Conservation (phyloP, 2,113 vertebrate genomes). For the Lepidothrix coronata region DNA sequence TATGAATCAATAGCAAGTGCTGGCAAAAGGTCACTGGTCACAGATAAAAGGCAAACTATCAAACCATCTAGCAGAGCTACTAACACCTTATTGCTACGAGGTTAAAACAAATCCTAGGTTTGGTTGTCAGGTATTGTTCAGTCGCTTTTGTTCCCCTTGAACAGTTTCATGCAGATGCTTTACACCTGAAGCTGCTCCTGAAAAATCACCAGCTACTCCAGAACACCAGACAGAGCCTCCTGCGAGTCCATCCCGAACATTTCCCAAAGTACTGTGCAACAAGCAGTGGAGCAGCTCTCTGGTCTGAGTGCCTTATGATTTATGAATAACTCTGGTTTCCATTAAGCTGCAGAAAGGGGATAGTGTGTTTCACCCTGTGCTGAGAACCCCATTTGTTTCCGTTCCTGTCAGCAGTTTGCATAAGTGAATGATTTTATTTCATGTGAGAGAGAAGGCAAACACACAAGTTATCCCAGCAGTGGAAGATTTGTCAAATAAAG, state of each 20-base stretch:
- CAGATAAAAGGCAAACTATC: background rate
- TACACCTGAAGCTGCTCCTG: background rate
- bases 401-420: constrained; percentile 78
- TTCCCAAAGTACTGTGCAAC: background rate
- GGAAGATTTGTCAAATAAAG: constrained; percentile 80
- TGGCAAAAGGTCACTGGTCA: background rate
- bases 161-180: background rate
- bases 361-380: constrained; percentile 56
- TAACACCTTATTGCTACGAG: background rate
- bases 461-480: constrained; percentile 74
- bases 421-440: constrained; percentile 81
- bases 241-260: background rate
- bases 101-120: background rate
- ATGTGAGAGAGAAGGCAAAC: constrained; percentile 70
- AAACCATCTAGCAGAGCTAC: background rate
- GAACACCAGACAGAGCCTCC: background rate
- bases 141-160: background rate
- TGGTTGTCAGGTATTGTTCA: background rate
- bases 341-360: constrained; percentile 65
- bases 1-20: background rate
- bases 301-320: constrained; percentile 45
- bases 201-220: background rate
- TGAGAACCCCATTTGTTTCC: constrained; percentile 76
- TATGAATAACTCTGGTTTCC: constrained; percentile 58
- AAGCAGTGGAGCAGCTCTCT: background rate